Base-by-base conservation (phyloP, 2,113 vertebrate genomes). In the Amazona vittata region DNA sequence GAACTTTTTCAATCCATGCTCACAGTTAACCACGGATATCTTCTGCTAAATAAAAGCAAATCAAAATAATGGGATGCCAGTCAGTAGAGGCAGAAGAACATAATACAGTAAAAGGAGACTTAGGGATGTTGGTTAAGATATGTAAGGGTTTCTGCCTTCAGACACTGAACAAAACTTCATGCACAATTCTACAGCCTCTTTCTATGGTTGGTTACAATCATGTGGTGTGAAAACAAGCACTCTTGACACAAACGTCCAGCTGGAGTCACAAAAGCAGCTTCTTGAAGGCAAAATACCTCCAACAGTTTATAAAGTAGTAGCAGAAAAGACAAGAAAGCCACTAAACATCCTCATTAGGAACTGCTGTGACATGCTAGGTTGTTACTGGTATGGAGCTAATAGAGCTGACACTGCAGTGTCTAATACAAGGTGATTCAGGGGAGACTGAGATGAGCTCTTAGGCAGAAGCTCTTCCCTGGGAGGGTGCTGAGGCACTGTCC, bases 11-110 rank as follows among this genome's bases (percentile, higher is more conserved):
- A 55, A 0, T 71, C 86, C 78, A 8, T 33, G 74, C 29, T 64
- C n/a, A 41, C 33, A 47, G n/a, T 60, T 28, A 80, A 81, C 43
- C 79, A 73, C 16, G 12, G 13, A 43, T 29, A 53, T 93, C 46
- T 86, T 83, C 83, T 47, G 53, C 59, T 77, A 88, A 93, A 88
- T 70, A 90, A 91, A 83, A 31, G 70, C 50, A 59, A 53, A 73
- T 2, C 37, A 63, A 90, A 83, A 80, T 20, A 8, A 81, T 1
- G 39, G 12, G 28, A 81, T 22, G 76, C 59, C 64, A 64, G 47
- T 57, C 62, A 63, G 31, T 17, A 84, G 25, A 79, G 43, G 18
- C 1, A 53, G 46, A 79, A 78, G 15, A 62, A 62, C 0, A 9
- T 19, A 17, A 57, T 9, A 43, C 3, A 83, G 39, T 52, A 52